Evolutionary conservation across 2,888 invertebrate species (phyloP).

Genomic region (Phania funesta): DNA sequence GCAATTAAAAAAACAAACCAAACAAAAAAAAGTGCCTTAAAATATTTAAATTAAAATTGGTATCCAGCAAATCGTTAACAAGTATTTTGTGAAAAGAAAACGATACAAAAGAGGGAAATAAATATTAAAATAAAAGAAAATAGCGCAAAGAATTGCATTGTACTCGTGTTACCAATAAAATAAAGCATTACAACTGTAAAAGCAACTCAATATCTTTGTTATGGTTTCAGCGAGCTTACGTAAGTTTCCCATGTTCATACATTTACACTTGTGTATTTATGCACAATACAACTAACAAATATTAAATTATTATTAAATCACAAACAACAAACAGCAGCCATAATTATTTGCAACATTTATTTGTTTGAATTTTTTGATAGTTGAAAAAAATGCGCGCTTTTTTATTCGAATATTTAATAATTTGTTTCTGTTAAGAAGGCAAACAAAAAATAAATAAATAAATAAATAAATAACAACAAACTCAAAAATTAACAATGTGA

Average conservation of each 20-base stretch:
- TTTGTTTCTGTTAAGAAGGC: background rate
- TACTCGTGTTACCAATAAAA: conserved; percentile 26
- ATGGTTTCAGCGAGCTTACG: conserved; percentile 66
- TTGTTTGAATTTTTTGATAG: background rate
- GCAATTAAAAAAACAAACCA: background rate
- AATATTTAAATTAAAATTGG: background rate
- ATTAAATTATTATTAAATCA: background rate
- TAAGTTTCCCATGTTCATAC: conserved; percentile 47
- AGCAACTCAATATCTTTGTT: conserved; percentile 58
- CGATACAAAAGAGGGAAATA: conserved; percentile 14
- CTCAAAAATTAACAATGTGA: conserved; percentile 47
- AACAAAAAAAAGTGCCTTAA: conserved; percentile 17
- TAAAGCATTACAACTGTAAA: conserved; percentile 38
- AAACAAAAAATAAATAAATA: conserved; percentile 10
- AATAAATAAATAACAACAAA: conserved; percentile 29
- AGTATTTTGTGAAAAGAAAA: background rate
- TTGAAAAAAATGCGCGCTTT: conserved; percentile 57
- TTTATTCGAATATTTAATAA: background rate
- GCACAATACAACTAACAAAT: background rate
- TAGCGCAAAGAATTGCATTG: conserved; percentile 36
- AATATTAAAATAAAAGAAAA: conserved; percentile 15
- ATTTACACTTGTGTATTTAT: background rate
- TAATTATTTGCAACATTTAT: background rate
- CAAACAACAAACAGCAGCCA: background rate
- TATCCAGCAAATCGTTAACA: conserved; percentile 3